Evolutionary conservation across 2,888 invertebrate genomes (phyloP).

Genomic region (Tryphoninae sp.): DNA sequence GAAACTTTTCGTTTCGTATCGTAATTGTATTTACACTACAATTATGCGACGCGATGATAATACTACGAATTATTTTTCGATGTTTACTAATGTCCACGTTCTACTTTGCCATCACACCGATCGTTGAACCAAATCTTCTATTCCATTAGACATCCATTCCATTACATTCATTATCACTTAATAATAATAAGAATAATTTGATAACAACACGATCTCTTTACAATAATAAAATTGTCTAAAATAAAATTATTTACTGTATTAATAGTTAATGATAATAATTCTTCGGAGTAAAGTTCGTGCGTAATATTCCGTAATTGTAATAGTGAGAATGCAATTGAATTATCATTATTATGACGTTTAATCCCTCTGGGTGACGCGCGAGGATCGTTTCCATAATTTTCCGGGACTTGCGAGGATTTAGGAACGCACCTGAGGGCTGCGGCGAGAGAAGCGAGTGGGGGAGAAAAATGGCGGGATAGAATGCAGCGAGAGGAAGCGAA

Average conservation of each 20-base stretch:
- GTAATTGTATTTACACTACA: conserved; percentile 33
- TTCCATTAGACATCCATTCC: too few species aligned
- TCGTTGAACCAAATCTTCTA: too few species aligned
- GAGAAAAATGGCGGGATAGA: conserved; percentile 24
- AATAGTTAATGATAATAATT: background rate
- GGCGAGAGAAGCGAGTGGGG: background rate
- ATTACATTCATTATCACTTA: too few species aligned
- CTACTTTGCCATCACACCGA: background rate
- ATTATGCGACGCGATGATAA: conserved; percentile 35
- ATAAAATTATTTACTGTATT: too few species aligned
- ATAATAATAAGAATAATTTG: too few species aligned
- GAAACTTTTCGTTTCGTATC: conserved; percentile 34
- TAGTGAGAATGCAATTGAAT: background rate
- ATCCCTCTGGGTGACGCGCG: conserved; percentile 12
- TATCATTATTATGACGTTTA: conserved; percentile 1
- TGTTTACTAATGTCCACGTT: background rate
- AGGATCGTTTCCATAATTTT: conserved; percentile 32
- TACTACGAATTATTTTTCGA: conserved; percentile 17
- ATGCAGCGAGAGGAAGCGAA: conserved; percentile 27
- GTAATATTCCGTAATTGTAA: background rate
- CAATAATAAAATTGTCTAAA: too few species aligned
- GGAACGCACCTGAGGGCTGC: conserved; percentile 31
- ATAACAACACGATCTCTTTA: too few species aligned
- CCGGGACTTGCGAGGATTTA: conserved; percentile 29
- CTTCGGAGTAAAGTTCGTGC: background rate